Conservation (phyloP, 2,888 invertebrate genomes). For the Dexiosoma caninum region DNA sequence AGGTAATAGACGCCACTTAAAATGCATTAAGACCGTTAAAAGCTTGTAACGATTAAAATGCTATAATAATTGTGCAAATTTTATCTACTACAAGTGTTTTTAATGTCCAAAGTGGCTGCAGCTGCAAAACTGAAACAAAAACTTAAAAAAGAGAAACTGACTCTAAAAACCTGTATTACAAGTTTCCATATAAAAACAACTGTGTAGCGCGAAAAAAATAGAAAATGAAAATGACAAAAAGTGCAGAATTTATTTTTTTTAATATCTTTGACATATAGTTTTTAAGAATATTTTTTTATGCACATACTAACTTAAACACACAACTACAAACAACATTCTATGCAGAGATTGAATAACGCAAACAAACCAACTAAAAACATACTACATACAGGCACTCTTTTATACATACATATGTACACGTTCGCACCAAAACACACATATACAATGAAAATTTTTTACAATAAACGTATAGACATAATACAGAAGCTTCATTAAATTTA, state of each 20-base stretch:
- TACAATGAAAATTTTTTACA: neutral
- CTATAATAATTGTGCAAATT: slow-evolving; percentile 10
- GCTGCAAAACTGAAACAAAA: neutral
- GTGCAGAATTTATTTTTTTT: neutral
- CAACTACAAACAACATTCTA: slow-evolving; percentile 11
- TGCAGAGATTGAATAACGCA: neutral
- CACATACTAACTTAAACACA: slow-evolving; percentile 19
- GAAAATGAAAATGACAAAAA: no score
- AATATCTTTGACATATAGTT: slow-evolving; percentile 6
- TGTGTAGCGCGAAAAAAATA: slow-evolving; percentile 1
- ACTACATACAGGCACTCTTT: neutral
- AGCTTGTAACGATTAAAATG: slow-evolving; percentile 32
- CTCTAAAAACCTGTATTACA: slow-evolving; percentile 8
- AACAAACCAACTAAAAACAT: slow-evolving; percentile 1
- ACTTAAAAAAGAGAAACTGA: neutral
- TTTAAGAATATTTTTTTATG: neutral
- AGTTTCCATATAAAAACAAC: neutral
- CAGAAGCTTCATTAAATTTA: neutral
- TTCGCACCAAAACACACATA: neutral
- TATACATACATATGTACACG: neutral
- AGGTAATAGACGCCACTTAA: neutral
- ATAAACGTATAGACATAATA: neutral
- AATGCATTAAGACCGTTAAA: slow-evolving; percentile 8
- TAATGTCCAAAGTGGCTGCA: neutral
- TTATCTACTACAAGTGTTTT: slow-evolving; percentile 21